These are phyloP conservation scores for Etheostoma spectabile DNA, from an alignment of 2,113 vertebrate species.

Conservation along the genomic window DNA sequence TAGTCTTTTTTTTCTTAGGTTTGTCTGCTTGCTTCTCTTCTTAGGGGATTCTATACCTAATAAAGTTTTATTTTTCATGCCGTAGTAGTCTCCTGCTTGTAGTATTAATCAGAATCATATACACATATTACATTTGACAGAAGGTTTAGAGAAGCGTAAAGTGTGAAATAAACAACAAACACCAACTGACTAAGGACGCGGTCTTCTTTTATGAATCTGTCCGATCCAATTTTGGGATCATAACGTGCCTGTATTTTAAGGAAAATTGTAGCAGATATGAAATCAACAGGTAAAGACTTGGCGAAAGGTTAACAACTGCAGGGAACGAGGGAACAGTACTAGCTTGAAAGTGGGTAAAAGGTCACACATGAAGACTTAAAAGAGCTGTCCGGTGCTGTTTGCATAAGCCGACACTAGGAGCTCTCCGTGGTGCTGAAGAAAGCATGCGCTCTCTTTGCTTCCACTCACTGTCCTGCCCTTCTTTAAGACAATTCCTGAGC, in stretches of 20 bases:
- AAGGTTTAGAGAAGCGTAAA: not conserved
- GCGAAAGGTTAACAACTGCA: not conserved
- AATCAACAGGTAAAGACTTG: constrained; percentile 18
- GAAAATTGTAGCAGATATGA: not conserved
- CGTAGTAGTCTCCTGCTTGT: not conserved
- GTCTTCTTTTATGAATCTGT: constrained; percentile 12
- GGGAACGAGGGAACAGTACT: not conserved
- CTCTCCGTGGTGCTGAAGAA: constrained; percentile 78
- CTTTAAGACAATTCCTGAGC: constrained; percentile 62
- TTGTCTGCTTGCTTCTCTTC: not conserved
- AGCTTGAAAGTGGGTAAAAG: constrained; percentile 44
- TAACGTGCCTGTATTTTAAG: not conserved
- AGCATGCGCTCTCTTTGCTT: constrained; percentile 5
- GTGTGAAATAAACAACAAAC: not conserved
- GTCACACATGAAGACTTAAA: constrained; percentile 22
- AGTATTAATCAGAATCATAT: constrained; percentile 10
- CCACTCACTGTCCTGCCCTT: constrained; percentile 9
- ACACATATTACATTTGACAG: not conserved
- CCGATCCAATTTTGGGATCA: not conserved
- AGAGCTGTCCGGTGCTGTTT: constrained; percentile 62
- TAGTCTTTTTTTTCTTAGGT: not conserved
- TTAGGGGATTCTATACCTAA: constrained; percentile 6
- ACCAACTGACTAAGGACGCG: not conserved
- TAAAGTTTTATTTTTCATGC: not conserved
- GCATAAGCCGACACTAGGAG: constrained; percentile 27